Evolutionary conservation across 1,140 invertebrate species (phyloP), one percentile per base, ranked within the genome.

Genomic region (Apolygus lucorum): DNA sequence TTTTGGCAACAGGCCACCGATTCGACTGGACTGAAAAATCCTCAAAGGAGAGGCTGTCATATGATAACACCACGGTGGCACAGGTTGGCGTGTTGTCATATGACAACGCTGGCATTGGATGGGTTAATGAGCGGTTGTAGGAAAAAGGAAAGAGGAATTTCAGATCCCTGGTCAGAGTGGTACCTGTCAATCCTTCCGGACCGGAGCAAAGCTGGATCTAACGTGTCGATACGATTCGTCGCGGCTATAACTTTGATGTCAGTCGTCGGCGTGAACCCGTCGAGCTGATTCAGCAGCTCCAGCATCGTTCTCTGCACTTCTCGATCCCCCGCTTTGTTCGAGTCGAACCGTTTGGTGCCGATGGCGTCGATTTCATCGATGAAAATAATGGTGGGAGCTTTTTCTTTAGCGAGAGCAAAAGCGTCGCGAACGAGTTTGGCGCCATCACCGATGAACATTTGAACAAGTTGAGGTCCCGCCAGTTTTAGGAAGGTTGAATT

Each of bases 371-470:
- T 71, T 68, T 75, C 72, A 70, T 75, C 72, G 21, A 74, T 74
- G 34, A 74, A 75, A 17, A 74, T 70, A 13, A 74, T 72, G 13
- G 70, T 54, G 4, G 73, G 73, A 0, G 71, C 52, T 24, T 70
- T 65, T 66, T 71, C 63, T 68, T 70, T 70, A 0, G 73, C 73
- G 1, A 70, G 62, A 14, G 69, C 66, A 64, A 76, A 77, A 1
- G 71, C 26, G 25, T 76, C 74, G 4, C 76, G 68, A 4, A 76
- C 72, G 17, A 99, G 81, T 79, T 99, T 99, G 0, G 96, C 95
- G 74, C 96, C 96, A 80, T 99, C 96, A 79, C 96, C 96, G 75
- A 91, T 90, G 77, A 98, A 99, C 96, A 99, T 99, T 79, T 99
- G 96, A 24, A 99, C 96, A 14, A 99, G 80, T 78, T 99, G 96